phyloP scores from a whole-genome alignment of 2,797 vertebrate species.

The Galaxias olidus region DNA sequence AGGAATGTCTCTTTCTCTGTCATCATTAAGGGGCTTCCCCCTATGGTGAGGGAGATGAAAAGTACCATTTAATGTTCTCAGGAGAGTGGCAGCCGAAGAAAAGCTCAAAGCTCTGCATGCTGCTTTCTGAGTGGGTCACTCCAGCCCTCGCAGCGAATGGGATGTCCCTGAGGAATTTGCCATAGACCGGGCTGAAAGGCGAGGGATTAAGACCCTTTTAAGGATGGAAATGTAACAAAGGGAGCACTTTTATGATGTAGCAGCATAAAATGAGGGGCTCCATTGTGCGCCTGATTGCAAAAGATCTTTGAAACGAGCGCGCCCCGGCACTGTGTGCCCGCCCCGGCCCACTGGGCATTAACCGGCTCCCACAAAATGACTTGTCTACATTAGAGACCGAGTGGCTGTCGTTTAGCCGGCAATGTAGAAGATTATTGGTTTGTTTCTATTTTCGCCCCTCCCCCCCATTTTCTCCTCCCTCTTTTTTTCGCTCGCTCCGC shows the following conservation, averaged over 20 bases:
- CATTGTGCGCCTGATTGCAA: constrained; percentile 90
- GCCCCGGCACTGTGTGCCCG: constrained; percentile 46
- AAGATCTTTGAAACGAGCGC: constrained; percentile 87
- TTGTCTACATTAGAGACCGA: constrained; percentile 77
- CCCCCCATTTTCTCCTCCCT: constrained; percentile 46
- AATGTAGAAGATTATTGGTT: constrained; percentile 89
- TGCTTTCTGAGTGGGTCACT: constrained; percentile 87
- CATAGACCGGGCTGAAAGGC: constrained; percentile 87
- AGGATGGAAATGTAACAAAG: constrained; percentile 97
- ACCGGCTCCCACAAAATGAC: constrained; percentile 81
- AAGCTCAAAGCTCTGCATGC: constrained; percentile 81
- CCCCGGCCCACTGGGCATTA: constrained; percentile 68
- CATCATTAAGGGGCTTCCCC: constrained; percentile 88
- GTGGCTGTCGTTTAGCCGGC: constrained; percentile 82
- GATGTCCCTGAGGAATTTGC: constrained; percentile 93
- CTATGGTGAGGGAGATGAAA: constrained; percentile 87
- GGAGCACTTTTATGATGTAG: constrained; percentile 97
- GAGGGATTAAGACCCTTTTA: constrained; percentile 93
- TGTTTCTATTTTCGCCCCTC: constrained; percentile 82
- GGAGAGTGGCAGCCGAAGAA: constrained; percentile 83
- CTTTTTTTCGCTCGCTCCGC: constrained; percentile 4
- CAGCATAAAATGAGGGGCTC: constrained; percentile 94
- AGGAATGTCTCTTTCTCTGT: constrained; percentile 91
- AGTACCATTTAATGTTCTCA: constrained; percentile 91
- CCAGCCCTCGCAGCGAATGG: constrained; percentile 86